These are phyloP conservation scores for Dendronephthya gigantea DNA, from an alignment of 64 coral and sea anemone genomes.

Conservation along the genomic window DNA sequence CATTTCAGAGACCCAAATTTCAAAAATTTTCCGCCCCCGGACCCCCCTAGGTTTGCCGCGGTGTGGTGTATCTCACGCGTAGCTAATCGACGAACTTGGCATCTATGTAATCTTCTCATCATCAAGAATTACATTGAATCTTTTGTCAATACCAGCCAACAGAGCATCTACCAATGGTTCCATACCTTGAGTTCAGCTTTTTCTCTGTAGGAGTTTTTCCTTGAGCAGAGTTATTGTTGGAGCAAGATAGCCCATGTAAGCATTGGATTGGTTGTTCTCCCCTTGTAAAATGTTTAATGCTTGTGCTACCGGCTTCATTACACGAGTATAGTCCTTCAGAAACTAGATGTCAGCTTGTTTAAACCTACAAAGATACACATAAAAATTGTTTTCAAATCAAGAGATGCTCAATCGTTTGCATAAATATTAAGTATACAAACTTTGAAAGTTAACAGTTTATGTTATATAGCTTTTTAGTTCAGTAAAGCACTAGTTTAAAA, in stretches of 20 bases:
- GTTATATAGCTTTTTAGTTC: too few relatives aligned
- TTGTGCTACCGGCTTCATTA: conserved; percentile 1
- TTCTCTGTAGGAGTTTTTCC: not conserved
- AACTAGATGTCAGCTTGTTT: not conserved
- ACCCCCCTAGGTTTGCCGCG: too few relatives aligned
- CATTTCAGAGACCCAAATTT: too few relatives aligned
- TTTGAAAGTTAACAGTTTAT: too few relatives aligned
- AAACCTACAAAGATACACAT: not conserved
- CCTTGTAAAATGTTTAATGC: not conserved
- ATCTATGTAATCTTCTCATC: not conserved
- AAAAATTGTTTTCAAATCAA: too few relatives aligned
- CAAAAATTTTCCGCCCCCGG: too few relatives aligned
- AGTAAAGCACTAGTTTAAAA: too few relatives aligned
- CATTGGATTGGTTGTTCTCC: not conserved
- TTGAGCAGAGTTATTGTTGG: not conserved
- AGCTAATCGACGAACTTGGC: too few relatives aligned
- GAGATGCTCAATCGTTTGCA: too few relatives aligned
- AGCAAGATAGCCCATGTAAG: not conserved
- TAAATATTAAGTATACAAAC: too few relatives aligned
- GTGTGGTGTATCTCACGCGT: too few relatives aligned
- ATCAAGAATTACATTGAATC: not conserved
- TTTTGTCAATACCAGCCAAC: not conserved
- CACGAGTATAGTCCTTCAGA: not conserved
- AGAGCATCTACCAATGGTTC: not conserved
- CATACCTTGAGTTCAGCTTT: not conserved